Conservation (phyloP, 2,113 vertebrate genomes). For the Gasterosteus nipponicus region DNA sequence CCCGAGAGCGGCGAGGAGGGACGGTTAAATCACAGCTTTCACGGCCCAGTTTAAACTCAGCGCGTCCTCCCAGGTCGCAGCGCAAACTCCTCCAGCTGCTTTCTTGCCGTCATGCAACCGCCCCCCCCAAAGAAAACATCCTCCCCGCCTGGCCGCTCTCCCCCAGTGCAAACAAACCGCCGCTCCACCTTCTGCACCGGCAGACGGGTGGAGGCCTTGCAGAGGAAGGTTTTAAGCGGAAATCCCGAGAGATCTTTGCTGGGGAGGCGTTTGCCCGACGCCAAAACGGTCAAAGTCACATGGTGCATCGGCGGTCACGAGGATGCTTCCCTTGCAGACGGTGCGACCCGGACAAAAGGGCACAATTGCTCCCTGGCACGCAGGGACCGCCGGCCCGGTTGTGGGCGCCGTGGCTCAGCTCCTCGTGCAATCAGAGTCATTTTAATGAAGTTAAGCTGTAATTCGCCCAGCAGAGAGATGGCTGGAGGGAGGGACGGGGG, state of each 20-base stretch:
- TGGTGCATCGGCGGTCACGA: no score
- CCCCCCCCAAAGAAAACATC: conserved; percentile 35
- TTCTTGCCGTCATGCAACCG: conserved; percentile 60
- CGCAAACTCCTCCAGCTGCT: conserved; percentile 42
- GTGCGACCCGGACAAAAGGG: no score
- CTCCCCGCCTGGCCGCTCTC: conserved; percentile 26
- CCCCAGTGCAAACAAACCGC: conserved; percentile 54
- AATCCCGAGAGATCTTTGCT: no score
- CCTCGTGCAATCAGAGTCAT: conserved; percentile 32
- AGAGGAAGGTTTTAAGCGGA: not conserved
- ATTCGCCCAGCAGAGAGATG: conserved; percentile 23
- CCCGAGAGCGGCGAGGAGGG: not conserved
- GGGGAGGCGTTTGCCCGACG: no score
- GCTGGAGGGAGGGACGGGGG: not conserved
- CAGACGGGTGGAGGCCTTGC: conserved; percentile 39
- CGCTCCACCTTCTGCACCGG: conserved; percentile 29
- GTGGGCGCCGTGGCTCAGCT: not conserved
- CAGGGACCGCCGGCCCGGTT: no score
- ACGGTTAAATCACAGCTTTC: conserved; percentile 2
- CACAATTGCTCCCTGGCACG: no score
- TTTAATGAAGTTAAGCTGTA: conserved; percentile 61
- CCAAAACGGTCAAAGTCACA: no score
- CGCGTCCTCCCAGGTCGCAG: not conserved
- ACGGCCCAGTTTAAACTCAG: not conserved
- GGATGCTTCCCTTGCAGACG: no score